These are phyloP conservation scores for Acrobasis consociella DNA, from an alignment of 2,888 invertebrate genomes.

Conservation along the genomic window DNA sequence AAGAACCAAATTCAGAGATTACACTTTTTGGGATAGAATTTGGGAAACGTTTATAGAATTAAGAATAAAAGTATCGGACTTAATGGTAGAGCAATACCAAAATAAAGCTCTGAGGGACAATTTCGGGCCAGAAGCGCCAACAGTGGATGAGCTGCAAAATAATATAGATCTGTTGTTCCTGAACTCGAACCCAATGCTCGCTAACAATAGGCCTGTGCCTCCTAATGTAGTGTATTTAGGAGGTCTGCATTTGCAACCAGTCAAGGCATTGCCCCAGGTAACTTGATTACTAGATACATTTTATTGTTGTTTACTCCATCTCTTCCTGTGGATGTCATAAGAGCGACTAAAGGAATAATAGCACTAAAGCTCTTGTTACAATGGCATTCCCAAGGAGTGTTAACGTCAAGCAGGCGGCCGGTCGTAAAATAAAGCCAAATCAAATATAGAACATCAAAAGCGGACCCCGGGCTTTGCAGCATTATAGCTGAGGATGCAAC, in stretches of 20 bases:
- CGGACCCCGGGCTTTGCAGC: no score
- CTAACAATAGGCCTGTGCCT: conserved; percentile 46
- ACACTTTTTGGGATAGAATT: conserved; percentile 31
- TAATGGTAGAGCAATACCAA: conserved; percentile 29
- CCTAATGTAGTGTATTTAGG: conserved; percentile 44
- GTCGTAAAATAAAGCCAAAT: no score
- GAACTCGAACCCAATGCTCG: conserved; percentile 42
- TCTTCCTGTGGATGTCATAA: no score
- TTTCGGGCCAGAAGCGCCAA: conserved; percentile 40
- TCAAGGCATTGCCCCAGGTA: conserved; percentile 44
- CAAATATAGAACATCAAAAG: no score
- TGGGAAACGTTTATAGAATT: conserved; percentile 35
- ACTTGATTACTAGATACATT: no score
- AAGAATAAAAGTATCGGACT: conserved; percentile 26
- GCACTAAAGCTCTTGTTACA: no score
- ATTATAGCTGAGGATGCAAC: no score
- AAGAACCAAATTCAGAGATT: conserved; percentile 25
- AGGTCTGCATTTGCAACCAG: conserved; percentile 40
- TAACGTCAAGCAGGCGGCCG: no score
- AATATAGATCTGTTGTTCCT: conserved; percentile 44
- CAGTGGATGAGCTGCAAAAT: conserved; percentile 37
- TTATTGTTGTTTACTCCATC: no score
- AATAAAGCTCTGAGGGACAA: conserved; percentile 35
- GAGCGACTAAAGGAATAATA: no score
- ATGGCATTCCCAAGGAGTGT: no score